Evolutionary conservation across 2,888 invertebrate genomes (phyloP).

Genomic region (Chymomyza amoena): DNA sequence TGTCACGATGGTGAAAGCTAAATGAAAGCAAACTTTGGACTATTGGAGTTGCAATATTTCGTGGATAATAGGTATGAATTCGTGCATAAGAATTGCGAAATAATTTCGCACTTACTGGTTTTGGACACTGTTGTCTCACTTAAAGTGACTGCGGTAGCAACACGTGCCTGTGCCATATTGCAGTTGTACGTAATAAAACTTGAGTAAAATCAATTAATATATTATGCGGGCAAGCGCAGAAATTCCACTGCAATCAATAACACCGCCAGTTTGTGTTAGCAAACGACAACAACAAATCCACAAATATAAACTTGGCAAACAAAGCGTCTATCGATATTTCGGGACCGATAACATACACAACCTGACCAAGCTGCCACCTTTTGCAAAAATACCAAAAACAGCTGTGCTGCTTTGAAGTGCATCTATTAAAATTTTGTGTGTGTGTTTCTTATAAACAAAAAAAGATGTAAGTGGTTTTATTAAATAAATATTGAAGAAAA

Average conservation of each 20-base stretch:
- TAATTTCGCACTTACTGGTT: slow-evolving; percentile 28
- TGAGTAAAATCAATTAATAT: neutral
- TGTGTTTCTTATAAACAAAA: neutral
- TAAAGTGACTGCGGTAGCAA: slow-evolving; percentile 44
- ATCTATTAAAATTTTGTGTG: neutral
- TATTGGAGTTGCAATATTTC: neutral
- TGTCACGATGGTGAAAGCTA: slow-evolving; percentile 16
- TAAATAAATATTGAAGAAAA: neutral
- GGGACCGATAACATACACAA: neutral
- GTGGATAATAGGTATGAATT: neutral
- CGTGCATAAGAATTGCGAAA: neutral
- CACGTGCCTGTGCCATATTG: slow-evolving; percentile 55
- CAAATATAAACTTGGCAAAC: neutral
- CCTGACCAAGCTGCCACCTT: neutral
- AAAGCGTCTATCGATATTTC: neutral
- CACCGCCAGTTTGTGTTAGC: neutral
- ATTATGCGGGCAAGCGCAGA: neutral
- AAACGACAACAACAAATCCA: neutral
- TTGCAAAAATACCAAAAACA: neutral
- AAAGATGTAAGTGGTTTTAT: slow-evolving; percentile 43
- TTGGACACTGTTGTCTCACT: slow-evolving; percentile 9
- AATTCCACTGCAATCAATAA: neutral
- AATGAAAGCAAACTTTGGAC: slow-evolving; percentile 41
- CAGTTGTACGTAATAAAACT: neutral
- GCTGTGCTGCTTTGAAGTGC: neutral